Conservation (phyloP, 2,113 vertebrate genomes). For the Saguinus midas region DNA sequence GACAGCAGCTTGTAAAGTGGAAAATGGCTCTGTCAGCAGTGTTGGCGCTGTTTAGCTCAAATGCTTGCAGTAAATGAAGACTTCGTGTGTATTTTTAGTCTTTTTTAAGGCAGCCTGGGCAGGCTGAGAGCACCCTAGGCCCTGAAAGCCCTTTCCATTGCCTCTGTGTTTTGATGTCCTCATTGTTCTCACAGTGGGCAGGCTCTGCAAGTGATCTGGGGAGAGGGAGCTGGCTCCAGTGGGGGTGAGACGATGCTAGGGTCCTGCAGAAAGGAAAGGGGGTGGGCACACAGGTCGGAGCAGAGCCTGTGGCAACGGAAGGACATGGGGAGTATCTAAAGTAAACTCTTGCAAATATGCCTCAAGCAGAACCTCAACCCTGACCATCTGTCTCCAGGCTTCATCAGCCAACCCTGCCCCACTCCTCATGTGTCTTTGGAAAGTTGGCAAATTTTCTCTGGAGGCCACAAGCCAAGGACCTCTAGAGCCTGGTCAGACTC, state of each 20-base stretch:
- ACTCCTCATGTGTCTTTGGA: background rate
- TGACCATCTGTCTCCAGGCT: background rate
- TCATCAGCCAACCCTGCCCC: fast-evolving
- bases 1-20: constrained; percentile 27
- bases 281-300: fast-evolving
- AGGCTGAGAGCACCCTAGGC: background rate
- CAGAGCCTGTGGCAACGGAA: background rate
- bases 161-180: background rate
- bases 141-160: background rate
- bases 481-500: background rate
- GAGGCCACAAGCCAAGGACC: background rate
- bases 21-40: background rate
- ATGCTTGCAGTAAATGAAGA: background rate
- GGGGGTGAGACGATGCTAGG: fast-evolving
- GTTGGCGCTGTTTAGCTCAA: background rate
- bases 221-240: background rate
- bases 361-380: background rate
- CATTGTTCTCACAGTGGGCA: background rate
- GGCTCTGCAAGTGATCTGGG: no score
- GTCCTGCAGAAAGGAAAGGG: background rate
- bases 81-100: background rate
- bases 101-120: background rate
- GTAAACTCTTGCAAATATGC: background rate
- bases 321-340: background rate
- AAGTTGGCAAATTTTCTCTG: background rate